Evolutionary conservation across 2,797 vertebrate genomes (phyloP), one percentile per base, ranked within the genome.

Genomic region (Melanotaenia trifasciata): DNA sequence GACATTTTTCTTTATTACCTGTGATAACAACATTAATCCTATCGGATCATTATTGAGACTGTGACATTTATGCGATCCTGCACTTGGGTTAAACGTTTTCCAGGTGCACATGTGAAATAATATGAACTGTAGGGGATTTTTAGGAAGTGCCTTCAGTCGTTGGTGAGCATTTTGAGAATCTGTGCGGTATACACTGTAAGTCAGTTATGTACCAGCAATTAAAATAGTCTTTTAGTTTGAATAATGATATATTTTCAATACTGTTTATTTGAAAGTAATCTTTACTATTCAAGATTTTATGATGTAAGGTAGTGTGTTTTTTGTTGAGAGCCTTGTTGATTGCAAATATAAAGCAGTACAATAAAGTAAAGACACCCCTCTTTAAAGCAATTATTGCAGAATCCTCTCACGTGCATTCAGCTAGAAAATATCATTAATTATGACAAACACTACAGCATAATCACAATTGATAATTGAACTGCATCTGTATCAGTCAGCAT

Each of bases 371-470:
- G 14, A 5, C 67, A 67, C 76, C 38, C 38, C 64, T 36, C 59
- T 6, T 26, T 75, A 56, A 67, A 74, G 71, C 66, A 60, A 43
- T 66, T n/a, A 26, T 28, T 30, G 40, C 53, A 66, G n/a, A 3
- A 22, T 67, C 22, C 33, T 36, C 67, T 58, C 18, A 0, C 24
- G 67, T 68, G 67, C 64, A 67, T 67, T 80, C 56, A 67, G 5
- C 30, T 65, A 64, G 68, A 76, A 84, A 63, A 58, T 74, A 38
- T 57, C 63, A 84, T 87, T 82, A 82, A 83, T 82, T 76, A 45
- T 66, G 54, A 74, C 60, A 79, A 84, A 84, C 45, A 47, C 58
- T 18, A 72, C 60, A 28, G 54, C 28, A 59, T 54, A 62, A 72
- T 83, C 14, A 67, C 63, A 76, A 73, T 26, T 68, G 58, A 68